Conservation (phyloP, 2,113 vertebrate species). For the Hucho hucho region DNA sequence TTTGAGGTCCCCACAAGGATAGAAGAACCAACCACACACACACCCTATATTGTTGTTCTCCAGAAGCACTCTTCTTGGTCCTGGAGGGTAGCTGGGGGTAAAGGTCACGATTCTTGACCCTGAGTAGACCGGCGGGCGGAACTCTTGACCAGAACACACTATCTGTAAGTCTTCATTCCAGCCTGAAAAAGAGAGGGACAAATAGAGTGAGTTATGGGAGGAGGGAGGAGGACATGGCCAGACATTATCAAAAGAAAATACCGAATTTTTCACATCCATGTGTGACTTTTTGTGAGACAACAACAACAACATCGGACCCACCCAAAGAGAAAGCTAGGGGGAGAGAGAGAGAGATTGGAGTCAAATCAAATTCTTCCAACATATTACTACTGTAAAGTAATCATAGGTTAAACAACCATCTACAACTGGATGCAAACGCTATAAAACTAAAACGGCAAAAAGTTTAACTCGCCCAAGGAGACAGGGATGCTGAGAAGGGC, state of each 20-base stretch:
- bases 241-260: neutral
- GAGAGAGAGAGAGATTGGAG: neutral
- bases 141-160: constrained; percentile 65
- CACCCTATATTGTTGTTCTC: constrained; percentile 61
- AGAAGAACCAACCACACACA: neutral
- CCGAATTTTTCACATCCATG: neutral
- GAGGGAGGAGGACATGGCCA: neutral
- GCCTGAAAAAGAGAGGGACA: constrained; percentile 33
- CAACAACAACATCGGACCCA: neutral
- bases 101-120: constrained; percentile 64
- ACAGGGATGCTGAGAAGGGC: neutral
- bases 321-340: neutral
- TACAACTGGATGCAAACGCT: neutral
- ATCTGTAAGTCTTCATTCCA: constrained; percentile 57
- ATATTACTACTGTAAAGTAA: neutral
- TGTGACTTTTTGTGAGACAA: neutral
- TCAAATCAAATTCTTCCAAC: neutral
- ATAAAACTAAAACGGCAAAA: neutral
- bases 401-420: neutral
- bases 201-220: constrained; percentile 11
- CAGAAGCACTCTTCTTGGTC: constrained; percentile 52
- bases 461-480: constrained; percentile 6
- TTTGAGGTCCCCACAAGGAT: no score
- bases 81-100: constrained; percentile 38
- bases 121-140: constrained; percentile 63